Base-by-base conservation (phyloP, 2,888 invertebrate genomes). In the Troides aeacus region DNA sequence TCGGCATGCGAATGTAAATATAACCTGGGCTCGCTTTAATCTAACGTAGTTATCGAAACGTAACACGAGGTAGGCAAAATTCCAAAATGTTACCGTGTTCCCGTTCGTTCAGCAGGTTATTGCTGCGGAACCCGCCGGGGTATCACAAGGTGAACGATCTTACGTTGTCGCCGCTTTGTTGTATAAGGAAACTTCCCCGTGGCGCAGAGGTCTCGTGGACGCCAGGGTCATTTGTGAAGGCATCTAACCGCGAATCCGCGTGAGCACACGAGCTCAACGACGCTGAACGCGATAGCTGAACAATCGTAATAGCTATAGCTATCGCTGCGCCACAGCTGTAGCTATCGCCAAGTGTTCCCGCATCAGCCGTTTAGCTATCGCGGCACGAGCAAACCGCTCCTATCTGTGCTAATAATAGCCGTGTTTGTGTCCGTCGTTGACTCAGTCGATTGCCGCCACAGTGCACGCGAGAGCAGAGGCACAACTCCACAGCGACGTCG, bases 361-460 rank as follows among this genome's bases (percentile, higher is more conserved):
- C 72, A 71, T 70, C 69, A 64, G 53, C 69, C 53, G 70, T 42
- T 70, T 62, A 57, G 68, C 72, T 74, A 74, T 72, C 72, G 61
- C 7, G 50, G 64, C 73, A 75, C 71, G 70, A 70, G 71, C 59
- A 62, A 21, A 30, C 30, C 64, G 56, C 64, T 61, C 71, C 64
- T 69, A 67, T 74, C 77, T 75, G 42, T 73, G 75, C 78, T 78
- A 79, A 78, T 78, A 79, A 75, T 78, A 79, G 75, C 73, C 71
- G 71, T 76, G 77, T 75, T 76, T 76, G 75, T 74, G 75, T 74
- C 74, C 73, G 75, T 59, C 72, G 74, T 71, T 53, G 59, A 66
- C 60, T 70, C 60, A 66, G 57, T 64, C n/a, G 59, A 53, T 7
- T 59, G 64, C 15, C 60, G 61, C 46, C 64, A 65, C 69, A 66